Base-by-base conservation (phyloP, 1,140 invertebrate species). In the Ostrea edulis region DNA sequence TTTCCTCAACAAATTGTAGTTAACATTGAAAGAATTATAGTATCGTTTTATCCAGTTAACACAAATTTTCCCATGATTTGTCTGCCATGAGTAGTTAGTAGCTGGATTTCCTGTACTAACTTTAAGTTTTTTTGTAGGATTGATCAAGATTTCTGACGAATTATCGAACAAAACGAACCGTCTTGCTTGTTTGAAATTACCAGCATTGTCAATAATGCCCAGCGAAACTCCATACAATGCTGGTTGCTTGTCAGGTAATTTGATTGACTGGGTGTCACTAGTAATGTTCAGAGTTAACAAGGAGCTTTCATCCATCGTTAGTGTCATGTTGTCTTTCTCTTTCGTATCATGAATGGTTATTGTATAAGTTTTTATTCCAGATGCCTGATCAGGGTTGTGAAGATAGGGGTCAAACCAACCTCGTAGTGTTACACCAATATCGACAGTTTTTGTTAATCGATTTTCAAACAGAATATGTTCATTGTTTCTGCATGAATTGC, bases 91-190 rank as follows among this genome's bases (percentile, higher is more conserved):
- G 35, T 81, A 62, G 14, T 86, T 77, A 25, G 25, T 87, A 25
- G 82, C 25, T 5, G 8, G 0, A 25, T 58, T 71, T n/a, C 85
- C 87, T 9, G 89, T 84, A 12, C 84, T 52, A n/a, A 88, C 83
- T 53, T 52, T 58, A 9, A 90, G 17, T 3, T 52, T 58, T 35
- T 65, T 17, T 11, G 14, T n/a, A 8, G 22, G 8, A 20, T 68
- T 81, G 4, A 81, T 62, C 17, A 29, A 14, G 52, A 91, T 62
- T 17, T 14, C 55, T 14, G 91, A 90, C 0, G 82, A 86, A 86
- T 90, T 88, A 84, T 91, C 91, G 55, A 82, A 89, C 53, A 90
- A 83, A 17, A 90, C 84, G 17, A 91, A 90, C 54, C 88, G 65
- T 2, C 91, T 55, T 0, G 88, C 91, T 52, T 82, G 44, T 35